Conservation (phyloP, 1,140 invertebrate species). For the Heliconius himera region DNA sequence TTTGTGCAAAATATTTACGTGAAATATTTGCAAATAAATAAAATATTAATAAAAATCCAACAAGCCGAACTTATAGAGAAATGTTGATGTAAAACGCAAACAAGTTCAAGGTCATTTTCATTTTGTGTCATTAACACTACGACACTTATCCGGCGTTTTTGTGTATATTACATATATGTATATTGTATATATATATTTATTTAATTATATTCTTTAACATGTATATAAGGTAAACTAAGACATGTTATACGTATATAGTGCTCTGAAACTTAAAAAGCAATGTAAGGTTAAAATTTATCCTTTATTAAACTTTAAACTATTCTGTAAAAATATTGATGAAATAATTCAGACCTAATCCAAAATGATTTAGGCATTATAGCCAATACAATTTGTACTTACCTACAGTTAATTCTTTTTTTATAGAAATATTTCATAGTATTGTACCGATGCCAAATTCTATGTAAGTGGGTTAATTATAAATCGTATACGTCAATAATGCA, state of each 20-base stretch:
- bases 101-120: slow-evolving; percentile 26
- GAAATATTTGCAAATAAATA: background rate
- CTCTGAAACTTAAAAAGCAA: background rate
- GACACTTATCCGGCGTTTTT: slow-evolving; percentile 7
- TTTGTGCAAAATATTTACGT: too few relatives aligned
- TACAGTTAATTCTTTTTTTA: background rate
- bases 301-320: too few relatives aligned
- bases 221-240: background rate
- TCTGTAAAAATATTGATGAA: background rate
- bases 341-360: background rate
- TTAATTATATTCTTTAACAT: background rate
- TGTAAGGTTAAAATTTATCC: background rate
- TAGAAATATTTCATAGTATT: background rate
- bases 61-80: background rate
- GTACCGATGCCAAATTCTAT: background rate
- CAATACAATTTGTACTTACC: too few relatives aligned
- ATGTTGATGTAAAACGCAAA: slow-evolving; percentile 19
- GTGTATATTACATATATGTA: background rate
- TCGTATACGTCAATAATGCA: background rate
- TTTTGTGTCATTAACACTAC: slow-evolving; percentile 23
- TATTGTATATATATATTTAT: background rate
- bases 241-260: background rate
- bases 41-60: background rate
- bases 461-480: slow-evolving; percentile 8
- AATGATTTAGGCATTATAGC: too few relatives aligned